phyloP scores from a whole-genome alignment of 2,797 vertebrate genomes.

The Lophius americanus region DNA sequence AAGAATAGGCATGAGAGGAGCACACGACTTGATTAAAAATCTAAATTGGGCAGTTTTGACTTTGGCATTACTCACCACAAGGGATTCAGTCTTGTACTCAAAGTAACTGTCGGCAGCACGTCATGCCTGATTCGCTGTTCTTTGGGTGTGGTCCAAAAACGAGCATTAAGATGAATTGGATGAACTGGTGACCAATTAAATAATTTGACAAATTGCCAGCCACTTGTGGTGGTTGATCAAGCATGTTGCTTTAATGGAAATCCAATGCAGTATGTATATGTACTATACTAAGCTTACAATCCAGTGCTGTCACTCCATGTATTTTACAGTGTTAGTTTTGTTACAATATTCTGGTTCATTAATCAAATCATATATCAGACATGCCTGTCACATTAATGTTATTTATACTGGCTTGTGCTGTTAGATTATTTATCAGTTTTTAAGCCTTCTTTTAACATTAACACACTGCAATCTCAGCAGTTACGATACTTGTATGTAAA shows the following conservation, averaged over 20 bases:
- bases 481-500: no score
- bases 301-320: conserved; percentile 46
- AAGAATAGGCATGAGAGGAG: conserved; percentile 22
- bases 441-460: neutral
- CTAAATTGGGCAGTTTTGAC: conserved; percentile 28
- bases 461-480: no score
- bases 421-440: conserved; percentile 10
- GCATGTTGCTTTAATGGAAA: conserved; percentile 77
- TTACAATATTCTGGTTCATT: conserved; percentile 56
- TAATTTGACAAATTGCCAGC: conserved; percentile 79
- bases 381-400: conserved; percentile 58
- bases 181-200: conserved; percentile 80
- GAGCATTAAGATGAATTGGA: conserved; percentile 77
- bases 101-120: conserved; percentile 55
- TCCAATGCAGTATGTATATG: conserved; percentile 73
- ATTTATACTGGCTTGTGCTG: conserved; percentile 30
- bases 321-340: conserved; percentile 52
- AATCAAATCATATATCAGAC: conserved; percentile 64
- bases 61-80: conserved; percentile 28
- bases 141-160: conserved; percentile 77
- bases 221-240: conserved; percentile 72
- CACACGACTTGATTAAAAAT: conserved; percentile 36
- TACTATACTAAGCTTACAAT: conserved; percentile 51
- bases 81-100: conserved; percentile 36
- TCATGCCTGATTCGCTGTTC: conserved; percentile 56